Conservation (phyloP, 2,113 vertebrate genomes). For the Piprites chloris region DNA sequence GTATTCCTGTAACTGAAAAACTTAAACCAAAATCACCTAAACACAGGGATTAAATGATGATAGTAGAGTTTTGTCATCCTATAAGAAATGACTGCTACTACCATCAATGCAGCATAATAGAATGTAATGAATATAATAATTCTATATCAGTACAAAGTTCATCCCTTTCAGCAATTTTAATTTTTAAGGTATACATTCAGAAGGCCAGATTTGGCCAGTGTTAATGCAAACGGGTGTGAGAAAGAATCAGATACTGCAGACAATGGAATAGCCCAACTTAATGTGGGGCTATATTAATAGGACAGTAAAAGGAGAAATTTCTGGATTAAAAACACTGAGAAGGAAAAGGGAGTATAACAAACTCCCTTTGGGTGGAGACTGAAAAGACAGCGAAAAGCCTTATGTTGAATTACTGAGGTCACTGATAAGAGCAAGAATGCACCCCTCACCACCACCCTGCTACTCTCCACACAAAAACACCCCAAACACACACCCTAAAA, state of each 20-base stretch:
- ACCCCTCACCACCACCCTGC: rapidly evolving
- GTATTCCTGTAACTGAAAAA: neutral
- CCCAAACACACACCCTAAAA: neutral
- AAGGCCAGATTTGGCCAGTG: neutral
- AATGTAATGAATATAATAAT: neutral
- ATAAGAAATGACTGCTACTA: neutral
- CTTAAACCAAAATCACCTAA: neutral
- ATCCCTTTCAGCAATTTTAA: neutral
- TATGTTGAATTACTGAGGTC: neutral
- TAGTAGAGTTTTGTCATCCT: neutral
- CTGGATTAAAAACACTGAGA: neutral
- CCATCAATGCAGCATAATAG: neutral
- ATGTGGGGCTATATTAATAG: neutral
- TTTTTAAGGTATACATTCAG: neutral
- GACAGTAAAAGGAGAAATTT: neutral
- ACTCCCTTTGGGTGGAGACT: neutral
- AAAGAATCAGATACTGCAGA: neutral
- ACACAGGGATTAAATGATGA: neutral
- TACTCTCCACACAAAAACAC: neutral
- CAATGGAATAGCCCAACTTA: neutral
- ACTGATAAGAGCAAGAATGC: neutral
- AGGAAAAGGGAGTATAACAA: neutral
- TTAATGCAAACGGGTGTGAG: neutral
- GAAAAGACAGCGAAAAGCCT: neutral
- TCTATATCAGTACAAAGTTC: neutral